Base-by-base conservation (phyloP, 2,888 invertebrate genomes). In the Tetheella fluctuosa region DNA sequence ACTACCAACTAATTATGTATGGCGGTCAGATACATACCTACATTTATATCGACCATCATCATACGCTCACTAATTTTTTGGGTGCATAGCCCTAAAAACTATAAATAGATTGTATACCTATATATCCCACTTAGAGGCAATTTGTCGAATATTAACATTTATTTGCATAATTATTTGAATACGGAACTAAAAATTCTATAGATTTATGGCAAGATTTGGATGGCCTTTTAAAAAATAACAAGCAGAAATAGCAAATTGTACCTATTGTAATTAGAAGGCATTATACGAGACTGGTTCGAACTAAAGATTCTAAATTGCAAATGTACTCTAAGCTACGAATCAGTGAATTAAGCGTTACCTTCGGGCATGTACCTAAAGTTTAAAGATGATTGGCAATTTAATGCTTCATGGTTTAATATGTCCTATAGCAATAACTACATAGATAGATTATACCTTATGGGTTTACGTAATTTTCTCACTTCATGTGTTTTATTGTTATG, bases 231-330 rank as follows among this genome's bases (percentile, higher is more conserved):
- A 59, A 65, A 59, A 67, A 69, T 70, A 67, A 70, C 61, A 59
- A 70, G 64, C 62, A 65, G 71, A 71, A 74, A 69, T 71, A 65
- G 64, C 60, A 67, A 70, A 75, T 64, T 64, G 60, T 61, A 67
- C n/a, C n/a, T n/a, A n/a, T 67, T 64, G 68, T 76, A 74, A 76
- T 71, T 71, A 53, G 57, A 59, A 63, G 66, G 64, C 61, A 62
- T 73, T 70, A 62, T 66, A 39, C 61, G 61, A 59, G 60, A 58
- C 63, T 63, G 34, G 54, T 53, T 53, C 37, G 4, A 48, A 48
- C 20, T 8, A 10, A 48, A 20, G 48, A 48, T 48, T 48, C 48
- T 48, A 48, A 48, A 48, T 20, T 48, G 48, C 20, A 48, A 20
- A 48, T 10, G 17, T 7, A 48, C 20, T 48, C 10, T 20, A 23